Base-by-base conservation (phyloP, 2,888 invertebrate species). In the Myopa testacea region DNA sequence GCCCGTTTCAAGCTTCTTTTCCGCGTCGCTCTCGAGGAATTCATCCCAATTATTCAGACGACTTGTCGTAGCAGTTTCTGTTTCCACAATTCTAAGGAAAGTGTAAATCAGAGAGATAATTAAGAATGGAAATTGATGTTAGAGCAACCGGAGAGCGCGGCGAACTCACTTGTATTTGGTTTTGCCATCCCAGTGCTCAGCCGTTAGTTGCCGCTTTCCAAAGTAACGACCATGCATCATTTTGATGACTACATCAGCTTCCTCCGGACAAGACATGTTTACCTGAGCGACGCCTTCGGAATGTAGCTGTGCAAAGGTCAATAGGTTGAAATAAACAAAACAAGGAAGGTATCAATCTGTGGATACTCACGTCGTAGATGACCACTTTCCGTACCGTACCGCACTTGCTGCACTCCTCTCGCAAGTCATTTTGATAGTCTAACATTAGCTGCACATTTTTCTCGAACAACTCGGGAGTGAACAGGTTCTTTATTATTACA, bases 251-350 rank as follows among this genome's bases (percentile, higher is more conserved):
- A 94, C 92, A 90, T 99, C 98, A 0, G 99, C 98, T 87, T 95
- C 95, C 86, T 97, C 97, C 0, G 96, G 94, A 78, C 94, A 94
- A 74, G 94, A 92, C 93, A 98, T 99, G 34, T 94, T 94, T 1
- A 99, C 93, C 84, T 98, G 95, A 0, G 96, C 97, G 0, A 99
- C 94, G 37, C 99, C 99, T 84, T 98, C 98, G 0, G 96, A 95
- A 91, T 99, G 95, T 82, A 96, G 91, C 94, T 95, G 88, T 65
- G 81, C 77, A 68, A 73, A 12, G 45, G 10, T 45, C 7, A 26
- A 26, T 26, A 45, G 63, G 12, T 26, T 58, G 73, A 26, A 26
- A 34, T 65, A 71, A 60, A 55, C 52, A 58, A 4, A 65, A 34
- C 52, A 5, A 34, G 26, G 10, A 58, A 71, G 37, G 34, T 10